Evolutionary conservation across 2,797 vertebrate genomes (phyloP), one percentile per base, ranked within the genome.

Genomic region (Sebastes hubbsi): DNA sequence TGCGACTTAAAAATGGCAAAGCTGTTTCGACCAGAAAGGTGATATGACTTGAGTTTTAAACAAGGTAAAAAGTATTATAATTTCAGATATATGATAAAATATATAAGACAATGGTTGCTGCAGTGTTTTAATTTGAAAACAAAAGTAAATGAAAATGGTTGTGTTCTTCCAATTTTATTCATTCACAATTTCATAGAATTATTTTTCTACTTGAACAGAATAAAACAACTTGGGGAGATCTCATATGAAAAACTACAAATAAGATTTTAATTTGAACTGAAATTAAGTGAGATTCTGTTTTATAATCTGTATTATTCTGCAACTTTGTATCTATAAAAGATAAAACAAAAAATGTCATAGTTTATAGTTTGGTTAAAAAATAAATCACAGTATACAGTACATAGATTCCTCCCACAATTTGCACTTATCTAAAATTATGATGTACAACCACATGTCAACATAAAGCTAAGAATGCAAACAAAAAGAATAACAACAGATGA

Each of bases 301-400:
- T 77, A 88, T 91, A 80, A 72, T 88, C 69, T 77, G 75, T 82
- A 84, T 82, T 66, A 86, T 84, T 87, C 79, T 87, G 80, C 68
- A 86, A 22, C 22, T 84, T 77, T 65, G 70, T 72, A 78, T 91
- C 88, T 91, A 90, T 76, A 87, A 86, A 89, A 90, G 46, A 83
- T 68, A 84, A 89, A 86, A 84, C 59, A 73, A 71, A 73, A 60
- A 42, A 67, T 82, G 30, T 90, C 89, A 92, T 91, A 90, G 90
- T 94, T 95, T 93, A 95, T 93, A 88, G 91, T 96, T 96, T 96
- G 90, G 95, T 95, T 97, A 92, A 97, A 79, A 77, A 75, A 72
- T 83, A 87, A 97, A 97, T 96, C 93, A 97, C 95, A 97, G 95
- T 96, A 95, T 97, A 97, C 95, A 96, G 95, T 97, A 97, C 96